A percentile compares a stretch with the other conserved stretches of the same genome.
Evolutionary conservation across 2,797 vertebrate genomes (phyloP).

Genomic region (Chelon auratus): DNA sequence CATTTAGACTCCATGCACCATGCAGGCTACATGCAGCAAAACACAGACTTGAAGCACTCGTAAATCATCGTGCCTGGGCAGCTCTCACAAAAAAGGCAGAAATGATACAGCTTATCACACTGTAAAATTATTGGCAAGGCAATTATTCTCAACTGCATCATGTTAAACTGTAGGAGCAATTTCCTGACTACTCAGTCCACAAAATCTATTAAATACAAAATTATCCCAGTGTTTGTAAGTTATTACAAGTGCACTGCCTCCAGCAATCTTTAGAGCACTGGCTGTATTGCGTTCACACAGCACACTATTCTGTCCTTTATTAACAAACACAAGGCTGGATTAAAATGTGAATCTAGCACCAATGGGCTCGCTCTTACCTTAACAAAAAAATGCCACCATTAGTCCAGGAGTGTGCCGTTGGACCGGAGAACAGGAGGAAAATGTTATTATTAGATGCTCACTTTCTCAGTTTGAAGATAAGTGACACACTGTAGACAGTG

Average conservation of each 20-base stretch:
- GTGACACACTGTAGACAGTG: conserved; percentile 58
- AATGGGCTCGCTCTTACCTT: conserved; percentile 63
- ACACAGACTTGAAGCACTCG: conserved; percentile 45
- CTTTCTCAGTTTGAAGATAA: conserved; percentile 62
- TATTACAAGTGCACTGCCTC: conserved; percentile 22
- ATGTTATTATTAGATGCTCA: conserved; percentile 31
- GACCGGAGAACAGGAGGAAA: conserved; percentile 10
- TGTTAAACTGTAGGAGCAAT: conserved; percentile 59
- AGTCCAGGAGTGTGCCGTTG: conserved; percentile 29
- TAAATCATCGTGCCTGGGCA: conserved; percentile 68
- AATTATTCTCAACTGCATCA: conserved; percentile 62
- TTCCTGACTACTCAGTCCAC: conserved; percentile 57
- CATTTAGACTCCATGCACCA: conserved; percentile 63
- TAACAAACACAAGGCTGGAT: neutral
- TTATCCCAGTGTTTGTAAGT: conserved; percentile 36
- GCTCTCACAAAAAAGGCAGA: conserved; percentile 39
- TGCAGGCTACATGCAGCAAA: conserved; percentile 61
- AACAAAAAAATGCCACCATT: conserved; percentile 5
- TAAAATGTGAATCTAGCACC: neutral
- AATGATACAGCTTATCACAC: conserved; percentile 73
- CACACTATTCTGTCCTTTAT: neutral
- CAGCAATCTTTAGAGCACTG: conserved; percentile 7
- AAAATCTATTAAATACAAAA: conserved; percentile 52
- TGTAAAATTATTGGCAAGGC: conserved; percentile 59
- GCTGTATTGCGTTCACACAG: conserved; percentile 12